Evolutionary conservation across 2,888 invertebrate genomes (phyloP).

Genomic region (Malthinus seriepunctatus): DNA sequence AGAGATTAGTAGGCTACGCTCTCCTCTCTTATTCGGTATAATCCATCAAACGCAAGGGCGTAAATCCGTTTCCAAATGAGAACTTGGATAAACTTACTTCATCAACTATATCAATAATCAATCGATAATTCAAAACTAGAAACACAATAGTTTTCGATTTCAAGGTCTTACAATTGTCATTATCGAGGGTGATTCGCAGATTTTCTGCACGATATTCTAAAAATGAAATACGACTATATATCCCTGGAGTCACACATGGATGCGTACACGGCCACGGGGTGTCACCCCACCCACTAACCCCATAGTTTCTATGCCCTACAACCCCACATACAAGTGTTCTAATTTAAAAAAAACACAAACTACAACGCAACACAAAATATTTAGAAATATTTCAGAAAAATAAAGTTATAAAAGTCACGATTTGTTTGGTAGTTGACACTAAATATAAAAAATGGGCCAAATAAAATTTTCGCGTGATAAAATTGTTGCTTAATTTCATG

Average conservation of each 20-base stretch:
- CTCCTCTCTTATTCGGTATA: constrained; percentile 23
- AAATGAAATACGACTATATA: constrained; percentile 15
- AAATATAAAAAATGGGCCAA: not conserved
- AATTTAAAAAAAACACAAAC: not conserved
- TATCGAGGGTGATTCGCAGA: constrained; percentile 22
- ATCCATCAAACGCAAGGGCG: constrained; percentile 24
- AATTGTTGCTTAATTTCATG: too few relatives aligned
- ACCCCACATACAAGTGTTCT: constrained; percentile 24
- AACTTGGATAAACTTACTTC: constrained; percentile 22
- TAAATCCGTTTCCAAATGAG: constrained; percentile 22
- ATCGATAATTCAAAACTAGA: constrained; percentile 17
- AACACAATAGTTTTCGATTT: constrained; percentile 11
- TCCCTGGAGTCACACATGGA: constrained; percentile 17
- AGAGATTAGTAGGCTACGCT: constrained; percentile 26
- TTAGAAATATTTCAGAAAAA: too few relatives aligned
- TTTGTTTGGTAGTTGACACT: too few relatives aligned
- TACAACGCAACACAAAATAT: too few relatives aligned
- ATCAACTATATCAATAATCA: constrained; percentile 23
- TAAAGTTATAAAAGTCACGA: too few relatives aligned
- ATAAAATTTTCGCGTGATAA: not conserved
- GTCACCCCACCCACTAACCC: constrained; percentile 23
- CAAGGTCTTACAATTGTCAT: constrained; percentile 19
- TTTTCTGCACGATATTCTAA: constrained; percentile 20
- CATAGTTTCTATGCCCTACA: constrained; percentile 1
- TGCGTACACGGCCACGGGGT: constrained; percentile 14